Evolutionary conservation across 2,888 invertebrate genomes (phyloP), one percentile per base, ranked within the genome.

Genomic region (Andrena praecox): DNA sequence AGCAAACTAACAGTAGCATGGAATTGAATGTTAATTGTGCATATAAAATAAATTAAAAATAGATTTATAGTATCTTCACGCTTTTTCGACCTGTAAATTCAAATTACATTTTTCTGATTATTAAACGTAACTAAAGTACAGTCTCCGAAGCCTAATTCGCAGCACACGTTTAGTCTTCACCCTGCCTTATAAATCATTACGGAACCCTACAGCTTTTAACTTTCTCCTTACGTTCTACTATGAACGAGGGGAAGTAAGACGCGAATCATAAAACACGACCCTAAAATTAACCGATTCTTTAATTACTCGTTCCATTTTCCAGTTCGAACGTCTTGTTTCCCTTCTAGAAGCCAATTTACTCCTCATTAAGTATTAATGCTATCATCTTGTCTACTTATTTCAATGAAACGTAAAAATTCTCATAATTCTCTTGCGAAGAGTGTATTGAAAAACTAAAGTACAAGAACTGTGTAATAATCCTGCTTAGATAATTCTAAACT

Each of bases 201-300:
- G 67, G 56, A 64, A 79, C 83, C 73, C 80, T 52, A 8, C 69
- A 66, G 71, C 87, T 87, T 90, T 89, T 87, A 83, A 85, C 88
- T 85, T 85, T 89, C 86, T 90, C 84, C 77, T 87, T 88, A 70
- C 83, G 80, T 82, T 86, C 73, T 81, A 68, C 62, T 77, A 76
- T 73, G 82, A 82, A 78, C 77, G 80, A 73, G 72, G 81, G 83
- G 79, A 75, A 77, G 80, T 80, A 78, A 84, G 78, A 85, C 76
- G 74, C 80, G 85, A 80, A 85, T 82, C 86, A 88, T 92, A 91
- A 93, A 93, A 92, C 92, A 93, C 91, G 90, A 89, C 89, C 89
- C 90, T 90, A 91, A 91, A 93, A 93, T 93, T 92, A 93, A 93
- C 93, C 91, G 89, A 93, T 92, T 92, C 90, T 91, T 91, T 93